Evolutionary conservation across 2,797 vertebrate species (phyloP).

Genomic region (Silurus lanzhouensis): DNA sequence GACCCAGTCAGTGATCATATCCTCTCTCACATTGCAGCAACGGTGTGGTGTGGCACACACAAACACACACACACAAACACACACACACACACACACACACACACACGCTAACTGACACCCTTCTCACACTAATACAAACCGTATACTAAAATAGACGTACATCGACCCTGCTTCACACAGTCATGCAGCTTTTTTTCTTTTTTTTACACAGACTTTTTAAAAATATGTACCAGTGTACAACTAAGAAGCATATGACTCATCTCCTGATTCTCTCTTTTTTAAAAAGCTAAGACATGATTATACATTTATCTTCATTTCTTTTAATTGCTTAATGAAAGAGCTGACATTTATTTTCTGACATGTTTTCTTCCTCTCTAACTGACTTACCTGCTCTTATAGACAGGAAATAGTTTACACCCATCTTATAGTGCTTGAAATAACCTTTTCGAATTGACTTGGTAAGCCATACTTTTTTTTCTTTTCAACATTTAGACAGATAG

Average conservation of each 20-base stretch:
- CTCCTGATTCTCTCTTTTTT: neutral
- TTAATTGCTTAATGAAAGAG: neutral
- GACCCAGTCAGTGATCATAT: conserved; percentile 58
- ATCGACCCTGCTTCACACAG: neutral
- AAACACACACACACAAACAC: neutral
- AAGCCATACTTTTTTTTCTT: neutral
- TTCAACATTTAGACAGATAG: neutral
- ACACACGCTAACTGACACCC: neutral
- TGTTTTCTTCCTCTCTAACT: neutral
- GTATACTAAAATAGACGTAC: neutral
- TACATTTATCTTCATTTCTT: neutral
- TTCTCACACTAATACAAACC: neutral
- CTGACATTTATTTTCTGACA: neutral
- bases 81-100: neutral
- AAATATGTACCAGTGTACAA: neutral
- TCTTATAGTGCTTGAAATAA: neutral
- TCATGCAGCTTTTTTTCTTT: neutral
- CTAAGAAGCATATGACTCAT: neutral
- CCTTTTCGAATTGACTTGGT: neutral
- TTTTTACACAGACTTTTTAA: neutral
- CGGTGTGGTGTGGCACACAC: neutral
- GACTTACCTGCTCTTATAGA: neutral
- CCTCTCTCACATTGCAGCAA: conserved; percentile 43
- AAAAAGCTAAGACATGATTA: neutral
- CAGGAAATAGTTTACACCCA: neutral